Evolutionary conservation across 2,888 invertebrate genomes (phyloP), one percentile per base, ranked within the genome.

Genomic region (Himalopsyche japonica): DNA sequence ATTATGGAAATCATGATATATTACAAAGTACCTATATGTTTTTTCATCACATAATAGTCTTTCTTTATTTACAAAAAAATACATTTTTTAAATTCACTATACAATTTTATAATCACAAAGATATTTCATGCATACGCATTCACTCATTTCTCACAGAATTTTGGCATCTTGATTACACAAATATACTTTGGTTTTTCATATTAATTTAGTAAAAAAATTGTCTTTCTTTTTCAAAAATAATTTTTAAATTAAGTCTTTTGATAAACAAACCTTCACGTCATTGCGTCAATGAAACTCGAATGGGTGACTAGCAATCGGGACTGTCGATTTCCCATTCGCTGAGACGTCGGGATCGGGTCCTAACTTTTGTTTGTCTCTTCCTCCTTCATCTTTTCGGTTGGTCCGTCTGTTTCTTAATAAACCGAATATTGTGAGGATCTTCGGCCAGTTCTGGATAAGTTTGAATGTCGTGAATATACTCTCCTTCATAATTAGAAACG

Each of bases 341-440:
- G 79, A 57, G 83, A 89, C 91, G 91, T 32, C 76, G 79, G 57
- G 79, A 79, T 88, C 89, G 89, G 81, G 85, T 82, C 47, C 85
- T 86, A 32, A 88, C 89, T 70, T 89, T 89, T 83, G 89, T 89
- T 81, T 93, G 93, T 90, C 95, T 93, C 94, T 95, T 95, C 92
- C 95, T 94, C 88, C 96, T 94, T 86, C 95, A 93, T 86, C 95
- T 94, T 89, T 95, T 95, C 86, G 95, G 93, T 88, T 95, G 93
- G 87, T 95, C 95, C 43, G 93, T 93, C 88, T 96, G 94, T 91
- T 96, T 96, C 91, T 97, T 97, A 70, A 96, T 94, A 90, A 98
- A 97, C 89, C 96, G 95, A 86, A 99, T 95, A 92, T 98, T 98
- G 92, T 97, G 97, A 8, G 98, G 98, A 92, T 98, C 98, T 91